Conservation (phyloP, 2,113 vertebrate genomes). For the Ciconia maguari region DNA sequence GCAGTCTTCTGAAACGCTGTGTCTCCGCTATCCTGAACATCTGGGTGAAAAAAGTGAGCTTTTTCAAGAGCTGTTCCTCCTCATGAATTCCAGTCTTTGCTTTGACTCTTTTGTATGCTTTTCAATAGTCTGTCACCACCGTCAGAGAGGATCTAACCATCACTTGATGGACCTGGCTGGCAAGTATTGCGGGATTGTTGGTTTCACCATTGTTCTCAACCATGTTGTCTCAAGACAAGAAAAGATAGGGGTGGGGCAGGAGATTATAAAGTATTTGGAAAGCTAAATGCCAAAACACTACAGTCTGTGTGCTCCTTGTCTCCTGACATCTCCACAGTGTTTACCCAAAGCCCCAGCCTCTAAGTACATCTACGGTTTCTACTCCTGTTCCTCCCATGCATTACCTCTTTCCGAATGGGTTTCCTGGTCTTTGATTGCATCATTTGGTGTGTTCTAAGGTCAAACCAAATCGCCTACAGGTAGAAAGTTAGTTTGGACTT, state of each 20-base stretch:
- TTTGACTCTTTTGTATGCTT: background rate
- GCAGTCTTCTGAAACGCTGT: background rate
- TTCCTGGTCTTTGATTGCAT: background rate
- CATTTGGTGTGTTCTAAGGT: background rate
- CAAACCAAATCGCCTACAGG: background rate
- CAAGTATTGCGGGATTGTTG: background rate
- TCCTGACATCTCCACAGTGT: background rate
- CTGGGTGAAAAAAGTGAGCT: background rate
- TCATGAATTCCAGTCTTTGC: background rate
- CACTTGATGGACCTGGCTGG: background rate
- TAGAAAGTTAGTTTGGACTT: background rate
- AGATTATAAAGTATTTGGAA: background rate
- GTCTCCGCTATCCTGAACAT: background rate
- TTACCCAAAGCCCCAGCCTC: background rate
- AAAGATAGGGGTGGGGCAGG: background rate
- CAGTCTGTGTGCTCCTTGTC: background rate
- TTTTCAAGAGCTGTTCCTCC: background rate
- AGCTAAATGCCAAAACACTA: background rate
- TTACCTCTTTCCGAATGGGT: background rate
- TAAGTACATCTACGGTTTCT: background rate
- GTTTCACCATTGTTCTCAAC: background rate
- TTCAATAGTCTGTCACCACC: too few species aligned
- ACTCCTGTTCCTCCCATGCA: background rate
- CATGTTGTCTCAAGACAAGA: background rate
- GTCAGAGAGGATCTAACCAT: background rate